Conservation (phyloP, 2,113 vertebrate species). For the Bubo scandiacus region DNA sequence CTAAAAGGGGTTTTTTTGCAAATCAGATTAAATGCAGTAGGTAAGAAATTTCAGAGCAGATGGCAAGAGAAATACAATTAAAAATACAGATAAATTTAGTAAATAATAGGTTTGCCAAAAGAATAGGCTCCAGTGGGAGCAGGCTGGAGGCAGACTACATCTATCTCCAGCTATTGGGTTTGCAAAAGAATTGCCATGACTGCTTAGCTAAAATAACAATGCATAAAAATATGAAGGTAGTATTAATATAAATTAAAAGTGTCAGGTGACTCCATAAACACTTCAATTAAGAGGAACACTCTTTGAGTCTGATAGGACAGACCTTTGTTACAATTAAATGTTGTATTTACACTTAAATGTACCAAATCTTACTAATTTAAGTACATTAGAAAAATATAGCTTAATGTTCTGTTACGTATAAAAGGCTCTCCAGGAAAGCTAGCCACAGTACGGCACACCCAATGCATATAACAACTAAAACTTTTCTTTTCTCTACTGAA, state of each 20-base stretch:
- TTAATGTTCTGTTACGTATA: not conserved
- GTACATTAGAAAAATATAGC: not conserved
- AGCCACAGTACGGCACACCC: not conserved
- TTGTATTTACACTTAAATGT: not conserved
- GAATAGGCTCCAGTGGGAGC: not conserved
- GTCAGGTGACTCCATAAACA: not conserved
- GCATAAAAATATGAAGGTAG: not conserved
- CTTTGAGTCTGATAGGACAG: not conserved
- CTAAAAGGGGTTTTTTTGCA: not conserved
- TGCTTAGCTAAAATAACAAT: not conserved
- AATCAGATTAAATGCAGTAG: conserved; percentile 11
- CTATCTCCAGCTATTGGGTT: not conserved
- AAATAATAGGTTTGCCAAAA: conserved; percentile 4
- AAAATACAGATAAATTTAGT: conserved; percentile 12
- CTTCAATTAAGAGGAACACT: not conserved
- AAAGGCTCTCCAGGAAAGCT: not conserved
- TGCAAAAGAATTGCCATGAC: not conserved
- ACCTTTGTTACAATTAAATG: not conserved
- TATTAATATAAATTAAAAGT: not conserved
- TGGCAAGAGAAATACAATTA: not conserved
- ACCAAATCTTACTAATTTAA: not conserved
- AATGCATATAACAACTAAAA: not conserved
- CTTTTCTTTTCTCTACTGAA: not conserved
- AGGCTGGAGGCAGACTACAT: not conserved
- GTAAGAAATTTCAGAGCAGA: not conserved